Conservation (phyloP, 2,888 invertebrate species). For the Drosophila eohydei region DNA sequence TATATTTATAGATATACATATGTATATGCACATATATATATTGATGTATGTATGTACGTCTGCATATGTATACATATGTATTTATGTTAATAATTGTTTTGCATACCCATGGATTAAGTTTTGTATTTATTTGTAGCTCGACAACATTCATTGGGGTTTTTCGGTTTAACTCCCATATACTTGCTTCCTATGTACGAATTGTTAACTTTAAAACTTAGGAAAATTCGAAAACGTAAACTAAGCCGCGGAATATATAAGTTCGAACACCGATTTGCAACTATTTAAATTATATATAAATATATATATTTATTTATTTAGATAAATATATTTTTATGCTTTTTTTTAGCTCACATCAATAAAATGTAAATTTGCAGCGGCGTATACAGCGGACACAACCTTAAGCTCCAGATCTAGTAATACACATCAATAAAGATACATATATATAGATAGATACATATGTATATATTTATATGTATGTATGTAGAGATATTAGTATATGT, state of each 20-base stretch:
- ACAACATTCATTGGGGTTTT: slow-evolving; percentile 1
- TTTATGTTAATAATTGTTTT: slow-evolving; percentile 34
- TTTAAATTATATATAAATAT: neutral
- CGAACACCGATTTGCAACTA: slow-evolving; percentile 1
- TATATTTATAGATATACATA: slow-evolving; percentile 8
- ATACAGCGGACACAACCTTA: slow-evolving; percentile 60
- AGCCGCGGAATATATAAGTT: slow-evolving; percentile 10
- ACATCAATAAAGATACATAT: slow-evolving; percentile 18
- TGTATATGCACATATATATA: slow-evolving; percentile 33
- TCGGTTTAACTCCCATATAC: slow-evolving; percentile 1
- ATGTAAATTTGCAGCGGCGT: slow-evolving; percentile 53
- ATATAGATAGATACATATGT: neutral
- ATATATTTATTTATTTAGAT: neutral
- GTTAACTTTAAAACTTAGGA: slow-evolving; percentile 41
- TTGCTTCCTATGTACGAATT: slow-evolving; percentile 9
- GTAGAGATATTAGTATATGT: slow-evolving; percentile 4
- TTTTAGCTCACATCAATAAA: slow-evolving; percentile 49
- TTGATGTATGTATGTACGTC: slow-evolving; percentile 5
- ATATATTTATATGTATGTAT: neutral
- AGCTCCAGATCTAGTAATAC: slow-evolving; percentile 41
- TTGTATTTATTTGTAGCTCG: neutral
- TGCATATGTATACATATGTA: slow-evolving; percentile 20
- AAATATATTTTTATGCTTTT: neutral
- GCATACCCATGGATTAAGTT: slow-evolving; percentile 34
- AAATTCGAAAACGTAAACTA: slow-evolving; percentile 3